phyloP scores from a whole-genome alignment of 2,113 vertebrate species.

The Paramormyrops kingsleyae region DNA sequence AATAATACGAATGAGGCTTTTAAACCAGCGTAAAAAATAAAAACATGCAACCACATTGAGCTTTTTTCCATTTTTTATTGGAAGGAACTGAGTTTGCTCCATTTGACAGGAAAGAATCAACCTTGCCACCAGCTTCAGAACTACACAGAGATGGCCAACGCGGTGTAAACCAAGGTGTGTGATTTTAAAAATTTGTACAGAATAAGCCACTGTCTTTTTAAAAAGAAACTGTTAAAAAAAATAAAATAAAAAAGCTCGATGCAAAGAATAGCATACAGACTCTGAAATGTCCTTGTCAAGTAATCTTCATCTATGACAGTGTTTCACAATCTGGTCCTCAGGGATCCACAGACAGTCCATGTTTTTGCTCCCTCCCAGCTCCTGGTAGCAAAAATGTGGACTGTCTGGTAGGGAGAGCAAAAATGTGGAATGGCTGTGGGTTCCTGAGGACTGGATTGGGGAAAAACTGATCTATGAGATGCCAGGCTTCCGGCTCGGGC shows the following conservation, averaged over 20 bases:
- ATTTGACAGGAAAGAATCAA: conserved; percentile 82
- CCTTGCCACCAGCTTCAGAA: conserved; percentile 75
- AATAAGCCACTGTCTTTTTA: conserved; percentile 85
- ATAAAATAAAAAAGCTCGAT: conserved; percentile 54
- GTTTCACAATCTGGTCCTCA: neutral
- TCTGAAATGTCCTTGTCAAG: neutral
- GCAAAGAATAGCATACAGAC: conserved; percentile 46
- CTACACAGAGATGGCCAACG: conserved; percentile 74
- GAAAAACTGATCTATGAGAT: neutral
- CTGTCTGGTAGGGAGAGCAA: neutral
- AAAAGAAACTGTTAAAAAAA: conserved; percentile 85
- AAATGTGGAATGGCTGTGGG: neutral
- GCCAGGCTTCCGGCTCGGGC: neutral
- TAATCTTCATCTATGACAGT: conserved; percentile 14
- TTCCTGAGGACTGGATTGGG: neutral
- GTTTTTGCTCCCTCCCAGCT: neutral
- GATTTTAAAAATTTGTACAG: conserved; percentile 85
- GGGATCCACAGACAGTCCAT: neutral
- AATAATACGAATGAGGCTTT: neutral
- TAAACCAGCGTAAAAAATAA: conserved; percentile 9
- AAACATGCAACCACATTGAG: neutral
- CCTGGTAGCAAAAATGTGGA: neutral
- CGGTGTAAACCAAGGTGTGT: conserved; percentile 54
- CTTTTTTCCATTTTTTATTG: conserved; percentile 72
- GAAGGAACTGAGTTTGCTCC: conserved; percentile 67